Conservation (phyloP, 2,113 vertebrate species). For the Perca fluviatilis region DNA sequence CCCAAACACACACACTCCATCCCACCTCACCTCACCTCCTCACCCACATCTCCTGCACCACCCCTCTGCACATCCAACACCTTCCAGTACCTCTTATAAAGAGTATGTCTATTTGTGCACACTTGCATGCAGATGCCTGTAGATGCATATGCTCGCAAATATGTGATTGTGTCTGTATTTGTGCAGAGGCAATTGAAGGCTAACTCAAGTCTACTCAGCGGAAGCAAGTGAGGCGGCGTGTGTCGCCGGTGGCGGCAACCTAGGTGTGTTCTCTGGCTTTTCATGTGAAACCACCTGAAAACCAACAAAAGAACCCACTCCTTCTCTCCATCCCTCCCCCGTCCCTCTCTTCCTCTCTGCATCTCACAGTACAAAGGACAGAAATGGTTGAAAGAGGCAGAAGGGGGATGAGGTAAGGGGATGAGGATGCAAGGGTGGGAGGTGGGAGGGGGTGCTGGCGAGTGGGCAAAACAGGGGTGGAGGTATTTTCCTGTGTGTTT, state of each 20-base stretch:
- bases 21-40: conserved; percentile 31
- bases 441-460: conserved; percentile 25
- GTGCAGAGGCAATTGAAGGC: conserved; percentile 51
- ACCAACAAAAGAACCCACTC: conserved; percentile 71
- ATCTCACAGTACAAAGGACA: conserved; percentile 78
- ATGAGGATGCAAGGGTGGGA: conserved; percentile 44
- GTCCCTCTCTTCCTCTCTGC: conserved; percentile 57
- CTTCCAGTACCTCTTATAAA: background rate
- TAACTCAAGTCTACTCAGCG: conserved; percentile 62
- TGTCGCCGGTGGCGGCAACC: conserved; percentile 66
- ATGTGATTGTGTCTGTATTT: conserved; percentile 25
- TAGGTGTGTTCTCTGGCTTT: conserved; percentile 80
- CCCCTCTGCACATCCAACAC: conserved; percentile 19
- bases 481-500: conserved; percentile 31
- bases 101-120: conserved; percentile 1
- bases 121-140: background rate
- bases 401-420: conserved; percentile 69
- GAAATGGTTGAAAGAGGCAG: conserved; percentile 67
- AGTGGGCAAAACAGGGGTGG: conserved; percentile 27
- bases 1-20: conserved; percentile 33
- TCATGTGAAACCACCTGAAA: conserved; percentile 84
- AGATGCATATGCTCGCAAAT: background rate
- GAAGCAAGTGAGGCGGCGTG: conserved; percentile 72
- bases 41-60: background rate
- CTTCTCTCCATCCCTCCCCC: conserved; percentile 33